Evolutionary conservation across 1,140 invertebrate genomes (phyloP).

Genomic region (Danaus plexippus): DNA sequence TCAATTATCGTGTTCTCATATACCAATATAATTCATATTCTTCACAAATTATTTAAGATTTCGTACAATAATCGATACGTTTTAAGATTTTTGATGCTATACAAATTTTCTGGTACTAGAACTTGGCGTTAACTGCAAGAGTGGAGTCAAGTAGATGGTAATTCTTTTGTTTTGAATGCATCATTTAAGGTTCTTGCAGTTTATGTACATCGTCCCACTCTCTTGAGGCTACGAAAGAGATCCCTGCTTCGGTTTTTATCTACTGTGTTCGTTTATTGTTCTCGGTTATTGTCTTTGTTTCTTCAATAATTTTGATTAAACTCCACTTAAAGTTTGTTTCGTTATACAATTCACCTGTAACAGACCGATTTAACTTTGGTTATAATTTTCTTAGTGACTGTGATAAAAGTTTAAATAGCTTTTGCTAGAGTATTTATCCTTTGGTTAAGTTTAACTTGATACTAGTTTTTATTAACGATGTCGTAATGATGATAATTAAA

Average conservation of each 20-base stretch:
- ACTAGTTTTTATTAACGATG: too few relatives aligned
- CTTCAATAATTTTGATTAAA: constrained; percentile 18
- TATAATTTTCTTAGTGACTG: constrained; percentile 5
- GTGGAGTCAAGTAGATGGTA: too few relatives aligned
- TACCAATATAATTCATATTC: too few relatives aligned
- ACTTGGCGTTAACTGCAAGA: too few relatives aligned
- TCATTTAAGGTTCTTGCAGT: constrained; percentile 29
- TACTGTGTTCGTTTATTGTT: constrained; percentile 17
- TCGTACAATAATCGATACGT: too few relatives aligned
- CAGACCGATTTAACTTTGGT: constrained; percentile 8
- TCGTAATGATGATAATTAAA: too few relatives aligned
- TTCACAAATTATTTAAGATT: too few relatives aligned
- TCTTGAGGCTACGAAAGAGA: constrained; percentile 29
- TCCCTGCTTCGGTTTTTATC: constrained; percentile 21
- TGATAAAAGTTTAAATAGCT: constrained; percentile 1
- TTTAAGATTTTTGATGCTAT: too few relatives aligned
- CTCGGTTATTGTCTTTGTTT: constrained; percentile 17
- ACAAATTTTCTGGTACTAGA: too few relatives aligned
- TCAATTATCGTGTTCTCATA: too few relatives aligned
- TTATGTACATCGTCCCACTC: constrained; percentile 26
- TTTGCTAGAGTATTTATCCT: background rate
- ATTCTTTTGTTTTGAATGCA: constrained; percentile 12
- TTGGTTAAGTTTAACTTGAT: too few relatives aligned
- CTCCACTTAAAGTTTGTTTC: constrained; percentile 16
- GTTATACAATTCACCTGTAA: constrained; percentile 1